Evolutionary conservation across 2,113 vertebrate species (phyloP), one percentile per base, ranked within the genome.

Genomic region (Haliaeetus leucogaster): DNA sequence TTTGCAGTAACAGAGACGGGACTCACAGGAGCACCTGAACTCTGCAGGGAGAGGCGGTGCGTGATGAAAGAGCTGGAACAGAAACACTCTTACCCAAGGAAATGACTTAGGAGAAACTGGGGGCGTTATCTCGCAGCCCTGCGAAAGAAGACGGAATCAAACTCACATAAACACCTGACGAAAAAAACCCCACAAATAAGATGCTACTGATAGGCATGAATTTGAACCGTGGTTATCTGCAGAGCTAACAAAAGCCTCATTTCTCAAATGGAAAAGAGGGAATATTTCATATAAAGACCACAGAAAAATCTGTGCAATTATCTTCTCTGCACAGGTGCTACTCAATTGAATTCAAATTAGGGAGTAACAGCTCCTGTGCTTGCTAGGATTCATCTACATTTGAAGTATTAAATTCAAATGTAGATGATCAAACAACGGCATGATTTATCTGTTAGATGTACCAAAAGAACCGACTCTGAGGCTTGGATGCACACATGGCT

Each of bases 321-420:
- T 32, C 55, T 92, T 90, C 45, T 80, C 71, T 58, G 45, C 63
- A 83, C 76, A 94, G 88, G 93, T 92, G 88, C 63, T 95, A 70
- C 78, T 65, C 90, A 89, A 65, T 4, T 84, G 82, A 96, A 95
- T 95, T 93, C 83, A 86, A 95, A 96, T 92, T 84, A 93, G 77
- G 55, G 43, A 68, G 80, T 76, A 76, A 56, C 2, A 4, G 43
- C 30, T 86, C 52, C 77, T 79, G 40, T 89, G 56, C 71, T 90
- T 90, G 72, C 53, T 90, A 80, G 42, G 76, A 74, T 90, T 92
- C 76, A 68, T 90, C 71, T 83, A 16, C 65, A 53, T 93, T 68
- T 83, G n/a, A 93, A 86, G 67, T 42, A 58, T 62, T 65, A 83
- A 25, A 96, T 93, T 88, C 67, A 92, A 93, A 90, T 71, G 82